Conservation (phyloP, 2,888 invertebrate species). For the Campopleginae sp. region DNA sequence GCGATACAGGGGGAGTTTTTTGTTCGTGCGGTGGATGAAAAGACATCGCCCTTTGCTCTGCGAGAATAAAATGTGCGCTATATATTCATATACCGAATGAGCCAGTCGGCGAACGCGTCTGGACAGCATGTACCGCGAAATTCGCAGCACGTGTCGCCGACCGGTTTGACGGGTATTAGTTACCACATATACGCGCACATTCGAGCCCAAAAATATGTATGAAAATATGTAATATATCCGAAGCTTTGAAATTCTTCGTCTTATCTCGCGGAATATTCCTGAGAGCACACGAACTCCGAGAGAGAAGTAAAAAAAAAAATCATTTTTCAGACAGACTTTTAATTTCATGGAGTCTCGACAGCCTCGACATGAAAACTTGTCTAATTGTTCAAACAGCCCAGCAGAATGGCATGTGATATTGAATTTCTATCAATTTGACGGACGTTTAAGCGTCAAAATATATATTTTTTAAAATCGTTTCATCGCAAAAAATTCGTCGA, state of each 20-base stretch:
- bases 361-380: too few relatives aligned
- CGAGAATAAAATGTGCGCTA: background rate
- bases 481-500: too few relatives aligned
- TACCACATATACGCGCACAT: conserved; percentile 16
- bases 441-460: too few relatives aligned
- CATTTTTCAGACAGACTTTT: too few relatives aligned
- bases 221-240: background rate
- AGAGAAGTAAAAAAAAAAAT: too few relatives aligned
- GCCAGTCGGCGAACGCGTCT: conserved; percentile 25
- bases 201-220: conserved; percentile 1
- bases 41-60: conserved; percentile 30
- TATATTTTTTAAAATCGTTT: too few relatives aligned
- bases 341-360: too few relatives aligned
- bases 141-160: conserved; percentile 66
- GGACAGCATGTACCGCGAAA: conserved; percentile 55
- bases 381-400: too few relatives aligned
- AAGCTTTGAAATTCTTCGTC: background rate
- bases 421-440: too few relatives aligned
- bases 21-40: conserved; percentile 57
- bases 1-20: conserved; percentile 55
- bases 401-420: too few relatives aligned
- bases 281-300: too few relatives aligned
- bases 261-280: background rate
- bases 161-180: conserved; percentile 64
- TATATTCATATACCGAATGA: conserved; percentile 16